Base-by-base conservation (phyloP, 2,797 vertebrate species). In the Adelosebastes latens region DNA sequence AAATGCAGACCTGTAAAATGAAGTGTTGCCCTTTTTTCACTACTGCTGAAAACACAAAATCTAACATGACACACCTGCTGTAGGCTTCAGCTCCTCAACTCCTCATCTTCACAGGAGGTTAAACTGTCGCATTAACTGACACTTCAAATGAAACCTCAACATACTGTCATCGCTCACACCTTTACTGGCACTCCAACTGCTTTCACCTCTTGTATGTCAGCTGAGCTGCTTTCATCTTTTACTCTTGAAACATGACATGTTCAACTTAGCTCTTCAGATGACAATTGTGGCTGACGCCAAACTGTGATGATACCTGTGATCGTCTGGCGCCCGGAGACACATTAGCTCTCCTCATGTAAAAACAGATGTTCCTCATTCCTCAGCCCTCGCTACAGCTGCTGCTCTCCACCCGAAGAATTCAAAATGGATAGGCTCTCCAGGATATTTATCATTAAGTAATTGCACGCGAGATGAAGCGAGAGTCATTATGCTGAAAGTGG, bases 371-470 rank as follows among this genome's bases (percentile, higher is more conserved):
- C 53, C 75, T 78, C 79, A 78, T 81, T 81, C 63, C 82, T 87
- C 80, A 72, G 68, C 65, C 27, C 59, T 24, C n/a, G 4, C 46
- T 59, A 18, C 88, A 88, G 87, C 87, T 89, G 86, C 84, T 81
- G 66, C 85, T 64, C 79, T 55, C 81, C 59, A 64, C 56, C 68
- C 9, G 14, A 63, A 72, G 56, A 82, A 84, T 10, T 73, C 63
- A 61, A 55, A 87, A 80, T 42, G 75, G 68, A 88, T 80, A 8
- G 63, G 72, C 86, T 83, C 80, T 84, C 68, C 80, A 74, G 77
- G 84, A 90, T 83, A 83, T 89, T 87, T 80, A 86, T 92, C 85
- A 88, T 88, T 77, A 75, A 84, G 72, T 81, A 85, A 90, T 86
- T 81, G 81, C 71, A 2, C 2, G 36, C 0, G 5, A 87, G 85